Evolutionary conservation across 2,888 invertebrate genomes (phyloP).

Genomic region (Chrysina gloriosa): DNA sequence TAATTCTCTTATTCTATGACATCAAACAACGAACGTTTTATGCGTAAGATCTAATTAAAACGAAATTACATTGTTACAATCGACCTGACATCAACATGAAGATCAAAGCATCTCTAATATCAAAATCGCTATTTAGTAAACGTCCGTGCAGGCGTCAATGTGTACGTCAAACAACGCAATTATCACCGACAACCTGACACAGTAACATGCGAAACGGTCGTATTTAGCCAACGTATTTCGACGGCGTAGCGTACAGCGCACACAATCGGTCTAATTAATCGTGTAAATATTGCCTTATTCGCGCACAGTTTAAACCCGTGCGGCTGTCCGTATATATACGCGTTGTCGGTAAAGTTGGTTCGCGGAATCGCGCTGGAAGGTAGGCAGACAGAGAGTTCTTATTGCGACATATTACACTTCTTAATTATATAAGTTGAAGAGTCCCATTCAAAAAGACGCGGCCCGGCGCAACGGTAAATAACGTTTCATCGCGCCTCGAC

Average conservation of each 20-base stretch:
- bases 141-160: too few relatives aligned
- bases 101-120: too few relatives aligned
- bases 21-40: too few relatives aligned
- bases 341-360: neutral
- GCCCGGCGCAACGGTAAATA: conserved; percentile 37
- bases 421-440: conserved; percentile 18
- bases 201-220: neutral
- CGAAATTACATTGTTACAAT: too few relatives aligned
- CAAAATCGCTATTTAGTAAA: too few relatives aligned
- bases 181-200: neutral
- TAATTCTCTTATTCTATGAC: too few relatives aligned
- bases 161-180: too few relatives aligned
- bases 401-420: conserved; percentile 5
- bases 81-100: too few relatives aligned
- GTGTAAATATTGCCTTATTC: neutral
- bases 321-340: neutral
- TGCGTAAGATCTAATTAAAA: too few relatives aligned
- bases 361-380: neutral
- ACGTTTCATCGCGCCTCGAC: conserved; percentile 44
- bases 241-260: neutral
- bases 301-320: neutral
- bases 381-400: neutral
- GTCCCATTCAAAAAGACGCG: conserved; percentile 14
- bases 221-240: neutral
- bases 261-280: neutral